Evolutionary conservation across 2,888 invertebrate species (phyloP), one percentile per base, ranked within the genome.

Genomic region (Chymomyza procnemis): DNA sequence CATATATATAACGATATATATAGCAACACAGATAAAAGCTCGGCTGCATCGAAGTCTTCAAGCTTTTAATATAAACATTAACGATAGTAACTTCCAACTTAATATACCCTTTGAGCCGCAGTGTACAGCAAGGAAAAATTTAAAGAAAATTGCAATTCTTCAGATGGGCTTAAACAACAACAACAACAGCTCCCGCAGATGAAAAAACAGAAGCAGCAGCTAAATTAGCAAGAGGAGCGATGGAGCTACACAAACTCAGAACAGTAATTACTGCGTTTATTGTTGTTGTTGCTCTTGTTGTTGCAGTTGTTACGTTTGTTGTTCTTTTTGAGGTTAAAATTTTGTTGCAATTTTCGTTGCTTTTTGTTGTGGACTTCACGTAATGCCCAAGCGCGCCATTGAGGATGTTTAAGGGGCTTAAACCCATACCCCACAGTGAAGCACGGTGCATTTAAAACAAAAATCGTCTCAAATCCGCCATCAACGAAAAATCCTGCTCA

Each of bases 251-350:
- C 50, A 30, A 50, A 34, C 66, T 67, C 64, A 65, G 69, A 85
- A 82, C 79, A n/a, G 86, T 87, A 87, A 87, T 85, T 87, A 85
- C 83, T 75, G 76, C 80, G 74, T 72, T 78, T 73, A 76, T 66
- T 66, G 61, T 66, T 66, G 52, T 18, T 50, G 48, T 12, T 69
- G 59, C 74, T 58, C 61, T 16, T 65, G 47, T 26, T 26, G 73
- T 55, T 62, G 73, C 14, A 61, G 63, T 26, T 69, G 73, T 55
- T 62, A 70, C 14, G 61, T 60, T 26, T 69, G 57, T 6, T 55
- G 62, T 59, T 58, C 57, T 21, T 69, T 34, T 52, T 66, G 67
- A 46, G 56, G 60, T 16, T 64, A 59, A 55, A 56, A 56, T 61
- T 56, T 56, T 56, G 12, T 63, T 60, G 71, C 71, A 64, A 71